These are phyloP conservation scores for Reticulitermes speratus DNA, from an alignment of 1,140 invertebrate species.

Conservation along the genomic window DNA sequence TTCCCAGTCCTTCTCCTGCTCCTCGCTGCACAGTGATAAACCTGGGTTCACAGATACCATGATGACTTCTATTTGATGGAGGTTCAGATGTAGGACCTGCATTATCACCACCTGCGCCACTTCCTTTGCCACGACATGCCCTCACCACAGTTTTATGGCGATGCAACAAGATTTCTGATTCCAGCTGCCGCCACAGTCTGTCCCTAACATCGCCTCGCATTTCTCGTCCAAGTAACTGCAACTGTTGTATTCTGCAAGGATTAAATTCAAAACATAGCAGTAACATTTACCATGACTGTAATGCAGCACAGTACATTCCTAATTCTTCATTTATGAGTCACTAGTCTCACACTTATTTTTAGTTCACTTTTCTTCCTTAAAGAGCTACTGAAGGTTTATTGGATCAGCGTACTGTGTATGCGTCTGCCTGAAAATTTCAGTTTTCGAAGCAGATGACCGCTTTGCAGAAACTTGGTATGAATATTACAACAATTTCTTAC, in stretches of 20 bases:
- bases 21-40: slow-evolving; percentile 62
- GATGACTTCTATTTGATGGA: slow-evolving; percentile 37
- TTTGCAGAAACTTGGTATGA: no score
- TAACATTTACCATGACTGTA: not conserved
- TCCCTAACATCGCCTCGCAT: slow-evolving; percentile 74
- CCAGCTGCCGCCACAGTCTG: slow-evolving; percentile 80
- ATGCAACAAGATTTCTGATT: slow-evolving; percentile 83
- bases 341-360: no score
- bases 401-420: no score
- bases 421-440: no score
- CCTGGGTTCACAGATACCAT: slow-evolving; percentile 52
- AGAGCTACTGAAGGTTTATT: no score
- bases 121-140: slow-evolving; percentile 51
- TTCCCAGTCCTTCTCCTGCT: slow-evolving; percentile 72
- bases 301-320: no score
- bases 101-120: slow-evolving; percentile 42
- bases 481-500: no score
- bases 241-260: slow-evolving; percentile 73
- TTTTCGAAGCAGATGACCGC: no score
- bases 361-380: no score
- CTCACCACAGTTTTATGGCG: slow-evolving; percentile 74
- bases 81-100: slow-evolving; percentile 37
- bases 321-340: no score
- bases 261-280: not conserved
- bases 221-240: slow-evolving; percentile 75